Percentiles rank a stretch among this genome's conserved stretches.
phyloP scores from a whole-genome alignment of 2,113 vertebrate species.

The Tretioscincus oriximinensis region DNA sequence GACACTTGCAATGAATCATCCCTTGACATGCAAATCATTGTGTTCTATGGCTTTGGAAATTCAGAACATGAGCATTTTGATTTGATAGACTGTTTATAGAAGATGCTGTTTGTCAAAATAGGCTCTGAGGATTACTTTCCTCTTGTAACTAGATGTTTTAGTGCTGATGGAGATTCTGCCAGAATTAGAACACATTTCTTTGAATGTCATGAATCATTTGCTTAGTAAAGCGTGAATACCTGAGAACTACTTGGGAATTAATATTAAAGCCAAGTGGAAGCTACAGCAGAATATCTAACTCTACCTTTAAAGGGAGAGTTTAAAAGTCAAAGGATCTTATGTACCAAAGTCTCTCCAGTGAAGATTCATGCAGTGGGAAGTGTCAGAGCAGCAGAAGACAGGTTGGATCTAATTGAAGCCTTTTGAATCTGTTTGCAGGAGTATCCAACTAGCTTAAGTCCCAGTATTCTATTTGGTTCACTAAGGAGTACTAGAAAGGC shows the following conservation, averaged over 20 bases:
- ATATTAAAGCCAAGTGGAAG: slow-evolving; percentile 29
- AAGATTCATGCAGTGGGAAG: background rate
- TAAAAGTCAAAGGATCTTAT: background rate
- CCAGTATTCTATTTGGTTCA: too few relatives aligned
- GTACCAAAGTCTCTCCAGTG: background rate
- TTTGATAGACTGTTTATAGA: slow-evolving; percentile 48
- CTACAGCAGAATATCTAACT: background rate
- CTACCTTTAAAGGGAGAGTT: background rate
- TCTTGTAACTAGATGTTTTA: slow-evolving; percentile 32
- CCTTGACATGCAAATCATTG: slow-evolving; percentile 39
- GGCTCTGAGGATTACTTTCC: slow-evolving; percentile 6
- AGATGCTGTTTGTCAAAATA: slow-evolving; percentile 27
- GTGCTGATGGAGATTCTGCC: slow-evolving; percentile 39
- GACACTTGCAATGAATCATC: slow-evolving; percentile 20
- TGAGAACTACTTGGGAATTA: slow-evolving; percentile 26
- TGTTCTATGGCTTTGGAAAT: slow-evolving; percentile 41
- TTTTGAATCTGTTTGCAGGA: too few relatives aligned
- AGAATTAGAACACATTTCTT: slow-evolving; percentile 32
- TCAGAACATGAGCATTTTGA: slow-evolving; percentile 46
- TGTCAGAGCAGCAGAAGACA: too few relatives aligned
- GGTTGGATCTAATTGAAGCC: too few relatives aligned
- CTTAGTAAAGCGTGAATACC: slow-evolving; percentile 34
- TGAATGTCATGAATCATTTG: slow-evolving; percentile 31
- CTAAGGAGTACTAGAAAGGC: too few relatives aligned
- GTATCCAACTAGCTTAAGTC: too few relatives aligned